These are phyloP conservation scores for Drosophila neocordata DNA, from an alignment of 1,140 invertebrate species.

Conservation along the genomic window DNA sequence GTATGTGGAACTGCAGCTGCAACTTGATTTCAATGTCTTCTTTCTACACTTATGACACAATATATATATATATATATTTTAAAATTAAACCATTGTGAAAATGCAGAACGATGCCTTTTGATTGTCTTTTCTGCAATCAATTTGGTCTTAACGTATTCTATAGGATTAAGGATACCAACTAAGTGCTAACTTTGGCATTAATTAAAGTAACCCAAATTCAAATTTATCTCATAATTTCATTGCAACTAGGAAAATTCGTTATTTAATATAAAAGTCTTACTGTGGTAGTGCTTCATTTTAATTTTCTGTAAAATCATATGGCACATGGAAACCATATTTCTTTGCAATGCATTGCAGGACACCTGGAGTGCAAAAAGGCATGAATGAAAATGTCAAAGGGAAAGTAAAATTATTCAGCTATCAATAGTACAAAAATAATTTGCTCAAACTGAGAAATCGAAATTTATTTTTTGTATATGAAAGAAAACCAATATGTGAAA, in stretches of 20 bases:
- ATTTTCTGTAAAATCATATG: background rate
- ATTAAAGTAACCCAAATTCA: background rate
- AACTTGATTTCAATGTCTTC: too few relatives aligned
- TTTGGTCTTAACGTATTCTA: too few relatives aligned
- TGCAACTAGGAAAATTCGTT: background rate
- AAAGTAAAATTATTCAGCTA: background rate
- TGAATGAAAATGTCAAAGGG: background rate
- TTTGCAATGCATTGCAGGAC: background rate
- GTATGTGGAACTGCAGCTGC: too few relatives aligned
- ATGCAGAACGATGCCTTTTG: too few relatives aligned
- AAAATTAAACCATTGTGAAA: too few relatives aligned
- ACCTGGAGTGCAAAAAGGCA: background rate
- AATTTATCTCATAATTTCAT: background rate
- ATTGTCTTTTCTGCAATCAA: too few relatives aligned
- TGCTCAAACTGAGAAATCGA: background rate
- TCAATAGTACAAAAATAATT: conserved; percentile 3
- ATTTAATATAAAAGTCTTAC: background rate
- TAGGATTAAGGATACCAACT: background rate
- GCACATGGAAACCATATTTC: background rate
- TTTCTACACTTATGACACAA: too few relatives aligned
- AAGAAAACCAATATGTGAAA: background rate
- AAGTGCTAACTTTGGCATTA: background rate
- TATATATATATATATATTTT: too few relatives aligned
- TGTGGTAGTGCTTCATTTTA: background rate
- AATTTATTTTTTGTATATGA: background rate